Base-by-base conservation (phyloP, 2,888 invertebrate genomes). In the Nudaria mundana region DNA sequence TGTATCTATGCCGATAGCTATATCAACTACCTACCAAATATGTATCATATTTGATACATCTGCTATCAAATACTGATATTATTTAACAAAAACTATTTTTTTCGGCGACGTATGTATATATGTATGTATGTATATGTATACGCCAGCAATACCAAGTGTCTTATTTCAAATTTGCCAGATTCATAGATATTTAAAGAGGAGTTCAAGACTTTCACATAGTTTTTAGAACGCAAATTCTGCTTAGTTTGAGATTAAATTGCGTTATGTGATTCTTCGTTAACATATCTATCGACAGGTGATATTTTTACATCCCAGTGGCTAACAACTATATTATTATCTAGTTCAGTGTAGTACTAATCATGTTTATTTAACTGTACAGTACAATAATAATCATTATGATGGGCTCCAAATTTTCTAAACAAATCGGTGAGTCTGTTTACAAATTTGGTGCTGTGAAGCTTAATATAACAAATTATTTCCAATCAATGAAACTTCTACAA, bases 311-410 rank as follows among this genome's bases (percentile, higher is more conserved):
- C 39, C 48, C 48, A 53, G 54, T n/a, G 30, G 43, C 49, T 59
- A 56, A 52, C 37, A 60, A 52, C 61, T 59, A 57, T 60, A 59
- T n/a, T 35, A 41, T 59, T 50, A 52, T 42, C 57, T 60, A 52
- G 44, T 47, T 32, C 49, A 44, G 47, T 52, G 37, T 54, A 33
- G 33, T 42, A 58, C 52, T 58, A 59, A 44, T 50, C 50, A 56
- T 40, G 40, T 45, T 32, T 55, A 44, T 54, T 44, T 48, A 40
- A 59, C 57, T 59, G 58, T 59, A 59, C 58, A 59, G 29, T 51
- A 53, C 52, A 40, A 15, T 38, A n/a, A n/a, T 37, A 46, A 25
- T 48, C 45, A 35, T 33, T 34, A 35, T 42, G 25, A 30, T 24
- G 44, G 48, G 51, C 53, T 56, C 51, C 34, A 33, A 49, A 29